These are phyloP conservation scores for Chironomus riparius DNA, from an alignment of 2,888 invertebrate genomes.

Conservation along the genomic window DNA sequence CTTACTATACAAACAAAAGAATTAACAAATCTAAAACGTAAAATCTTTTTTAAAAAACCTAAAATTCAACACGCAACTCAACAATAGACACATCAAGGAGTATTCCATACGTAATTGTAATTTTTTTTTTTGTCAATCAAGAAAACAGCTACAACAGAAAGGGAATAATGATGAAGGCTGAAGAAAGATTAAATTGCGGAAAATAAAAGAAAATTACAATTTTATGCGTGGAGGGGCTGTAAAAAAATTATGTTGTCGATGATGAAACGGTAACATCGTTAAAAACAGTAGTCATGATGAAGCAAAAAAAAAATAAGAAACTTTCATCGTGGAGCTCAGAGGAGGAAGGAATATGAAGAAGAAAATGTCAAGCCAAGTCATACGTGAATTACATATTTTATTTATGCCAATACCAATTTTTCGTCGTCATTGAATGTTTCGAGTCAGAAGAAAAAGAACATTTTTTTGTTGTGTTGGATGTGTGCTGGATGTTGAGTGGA, in stretches of 20 bases:
- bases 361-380: constrained; percentile 20
- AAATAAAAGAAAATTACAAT: constrained; percentile 21
- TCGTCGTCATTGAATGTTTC: background rate
- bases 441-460: too few species aligned
- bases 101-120: background rate
- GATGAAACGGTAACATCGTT: constrained; percentile 1
- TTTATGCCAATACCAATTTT: constrained; percentile 18
- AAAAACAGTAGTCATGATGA: background rate
- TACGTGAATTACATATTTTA: constrained; percentile 21
- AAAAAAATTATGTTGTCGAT: constrained; percentile 11
- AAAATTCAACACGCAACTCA: too few species aligned
- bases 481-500: too few species aligned
- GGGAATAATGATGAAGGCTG: background rate
- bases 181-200: constrained; percentile 16
- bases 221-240: background rate
- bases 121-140: background rate
- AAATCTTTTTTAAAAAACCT: too few species aligned
- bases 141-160: background rate
- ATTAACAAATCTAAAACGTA: too few species aligned
- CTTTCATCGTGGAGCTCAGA: background rate
- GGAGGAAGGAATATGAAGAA: background rate
- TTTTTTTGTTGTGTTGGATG: too few species aligned
- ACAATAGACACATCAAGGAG: too few species aligned
- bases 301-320: background rate
- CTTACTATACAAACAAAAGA: too few species aligned